Evolutionary conservation across 1,140 invertebrate species (phyloP), one percentile per base, ranked within the genome.

Genomic region (Aphelinus certus): DNA sequence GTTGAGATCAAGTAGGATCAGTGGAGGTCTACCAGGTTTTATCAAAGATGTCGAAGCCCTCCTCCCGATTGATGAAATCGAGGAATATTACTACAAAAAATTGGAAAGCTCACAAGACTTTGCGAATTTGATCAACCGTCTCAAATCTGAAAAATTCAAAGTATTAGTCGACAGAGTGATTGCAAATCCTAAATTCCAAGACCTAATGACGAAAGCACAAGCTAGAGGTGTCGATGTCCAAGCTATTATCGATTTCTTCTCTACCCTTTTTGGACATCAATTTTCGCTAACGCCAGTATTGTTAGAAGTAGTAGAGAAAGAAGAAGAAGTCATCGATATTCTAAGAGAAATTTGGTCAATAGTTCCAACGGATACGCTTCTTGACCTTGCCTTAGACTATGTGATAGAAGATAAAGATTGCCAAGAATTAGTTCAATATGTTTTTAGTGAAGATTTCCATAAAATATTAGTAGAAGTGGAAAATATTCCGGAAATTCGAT

Each of bases 31-130:
- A 6, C 7, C 64, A 10, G 81, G 75, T 46, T 72, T 83, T 6
- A 46, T 81, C 26, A 43, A 68, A 0, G 83, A 83, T 43, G 10
- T 84, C 3, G 76, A 76, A 49, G 73, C 78, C 5, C 3, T 81
- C n/a, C 55, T 84, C 26, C 83, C 84, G 2, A 5, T 76, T 1
- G 63, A 83, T 0, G 45, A 83, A 45, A 77, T 84, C 7, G 55
- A 80, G 26, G 75, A 69, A 10, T 65, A 84, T n/a, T 79, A 79
- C 67, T 1, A 79, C 1, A 9, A 82, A 7, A 85, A 85, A 72
- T 5, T 82, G 0, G 46, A 66, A 1, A 78, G 26, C 6, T 80
- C 78, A 3, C 47, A 67, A 26, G 70, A 58, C 3, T 85, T 84
- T 47, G 60, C 56, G 1, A 51, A 72, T 0, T 76, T 84, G 5